Evolutionary conservation across 2,113 vertebrate genomes (phyloP).

Genomic region (Gallinago paraguaiae): DNA sequence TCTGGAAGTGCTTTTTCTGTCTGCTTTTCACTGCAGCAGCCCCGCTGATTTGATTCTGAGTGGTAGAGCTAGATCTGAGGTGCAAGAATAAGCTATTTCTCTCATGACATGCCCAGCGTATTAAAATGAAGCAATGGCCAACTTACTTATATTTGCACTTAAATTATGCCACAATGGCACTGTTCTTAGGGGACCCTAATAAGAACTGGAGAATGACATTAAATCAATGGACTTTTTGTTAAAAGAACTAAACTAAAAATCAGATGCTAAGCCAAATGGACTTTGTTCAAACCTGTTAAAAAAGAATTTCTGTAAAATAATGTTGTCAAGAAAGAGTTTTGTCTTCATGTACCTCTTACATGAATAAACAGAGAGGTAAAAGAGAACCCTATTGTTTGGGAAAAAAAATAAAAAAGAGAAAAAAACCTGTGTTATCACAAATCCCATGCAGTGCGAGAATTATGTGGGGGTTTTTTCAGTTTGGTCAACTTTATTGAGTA

Average conservation of each 20-base stretch:
- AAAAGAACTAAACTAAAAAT: neutral
- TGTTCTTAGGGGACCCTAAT: neutral
- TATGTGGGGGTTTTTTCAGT: neutral
- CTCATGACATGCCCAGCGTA: neutral
- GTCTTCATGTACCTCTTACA: neutral
- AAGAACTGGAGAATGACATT: neutral
- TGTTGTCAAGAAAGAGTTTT: neutral
- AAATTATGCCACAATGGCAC: neutral
- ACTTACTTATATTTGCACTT: conserved; percentile 13
- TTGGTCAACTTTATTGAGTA: neutral
- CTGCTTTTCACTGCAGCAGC: neutral
- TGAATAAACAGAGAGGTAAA: neutral
- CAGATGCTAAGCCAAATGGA: neutral
- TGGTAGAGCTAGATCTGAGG: neutral
- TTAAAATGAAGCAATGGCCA: neutral
- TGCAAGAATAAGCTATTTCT: conserved; percentile 13
- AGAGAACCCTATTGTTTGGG: neutral
- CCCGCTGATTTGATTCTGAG: neutral
- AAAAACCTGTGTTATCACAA: neutral
- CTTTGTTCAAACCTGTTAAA: neutral
- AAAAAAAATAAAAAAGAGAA: neutral
- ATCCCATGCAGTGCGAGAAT: neutral
- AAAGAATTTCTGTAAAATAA: neutral
- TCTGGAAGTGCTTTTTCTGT: conserved; percentile 4
- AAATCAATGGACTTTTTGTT: conserved; percentile 15